Conservation (phyloP, 1,140 invertebrate species). For the Trachymyrmex septentrionalis region DNA sequence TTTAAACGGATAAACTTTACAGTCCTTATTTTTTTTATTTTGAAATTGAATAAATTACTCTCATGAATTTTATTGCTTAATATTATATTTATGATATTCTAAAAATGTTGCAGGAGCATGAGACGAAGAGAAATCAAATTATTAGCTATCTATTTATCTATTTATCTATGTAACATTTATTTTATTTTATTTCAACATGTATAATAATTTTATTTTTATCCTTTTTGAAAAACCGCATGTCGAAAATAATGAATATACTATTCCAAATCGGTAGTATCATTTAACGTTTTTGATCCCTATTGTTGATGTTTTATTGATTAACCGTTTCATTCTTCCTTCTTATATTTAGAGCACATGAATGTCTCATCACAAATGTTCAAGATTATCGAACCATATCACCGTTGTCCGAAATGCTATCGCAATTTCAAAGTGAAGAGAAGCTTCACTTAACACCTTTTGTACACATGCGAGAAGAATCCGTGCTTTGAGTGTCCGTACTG, state of each 20-base stretch:
- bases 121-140: background rate
- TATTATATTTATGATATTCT: background rate
- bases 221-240: background rate
- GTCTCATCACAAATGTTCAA: background rate
- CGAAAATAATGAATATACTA: background rate
- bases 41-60: background rate
- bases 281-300: background rate
- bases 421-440: slow-evolving; percentile 54
- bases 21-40: background rate
- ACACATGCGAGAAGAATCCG: slow-evolving; percentile 85
- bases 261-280: background rate
- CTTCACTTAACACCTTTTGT: background rate
- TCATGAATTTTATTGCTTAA: too few relatives aligned
- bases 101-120: background rate
- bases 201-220: background rate
- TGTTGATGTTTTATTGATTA: background rate
- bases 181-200: background rate
- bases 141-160: background rate
- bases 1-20: background rate
- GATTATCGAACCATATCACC: background rate
- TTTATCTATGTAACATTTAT: background rate
- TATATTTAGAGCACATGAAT: background rate
- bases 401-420: slow-evolving; percentile 49
- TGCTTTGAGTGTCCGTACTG: slow-evolving; percentile 85
- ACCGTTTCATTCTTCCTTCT: background rate